Conservation (phyloP, 1,140 invertebrate species). For the Scaptodrosophila lebanonensis region DNA sequence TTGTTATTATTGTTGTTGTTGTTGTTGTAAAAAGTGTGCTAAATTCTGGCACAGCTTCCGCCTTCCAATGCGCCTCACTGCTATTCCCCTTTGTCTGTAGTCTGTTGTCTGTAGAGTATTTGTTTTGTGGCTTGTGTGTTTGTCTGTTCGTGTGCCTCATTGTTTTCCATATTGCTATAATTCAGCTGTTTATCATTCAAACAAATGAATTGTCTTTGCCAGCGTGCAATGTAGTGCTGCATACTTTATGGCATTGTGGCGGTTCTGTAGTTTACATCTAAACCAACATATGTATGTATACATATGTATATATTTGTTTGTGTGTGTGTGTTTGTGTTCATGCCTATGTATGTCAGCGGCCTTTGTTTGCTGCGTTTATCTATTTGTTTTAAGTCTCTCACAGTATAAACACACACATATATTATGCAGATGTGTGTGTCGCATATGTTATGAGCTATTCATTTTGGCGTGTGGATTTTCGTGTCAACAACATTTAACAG, state of each 20-base stretch:
- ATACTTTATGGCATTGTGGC: conserved; percentile 1
- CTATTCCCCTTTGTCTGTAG: too few species aligned
- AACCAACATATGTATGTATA: too few species aligned
- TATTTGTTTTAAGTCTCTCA: conserved; percentile 1
- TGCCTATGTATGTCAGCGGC: conserved; percentile 32
- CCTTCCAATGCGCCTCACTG: not conserved
- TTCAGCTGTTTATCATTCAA: conserved; percentile 60
- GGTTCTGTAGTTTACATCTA: not conserved
- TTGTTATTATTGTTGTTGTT: too few species aligned
- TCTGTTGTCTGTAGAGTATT: too few species aligned
- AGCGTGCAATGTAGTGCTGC: conserved; percentile 19
- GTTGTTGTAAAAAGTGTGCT: not conserved
- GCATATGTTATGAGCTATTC: conserved; percentile 57
- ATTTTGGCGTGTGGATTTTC: conserved; percentile 50
- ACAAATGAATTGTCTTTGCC: conserved; percentile 59
- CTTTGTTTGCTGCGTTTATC: conserved; percentile 11
- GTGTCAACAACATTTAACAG: conserved; percentile 56
- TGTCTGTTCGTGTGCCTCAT: conserved; percentile 25
- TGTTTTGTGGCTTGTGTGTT: not conserved
- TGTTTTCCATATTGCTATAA: conserved; percentile 57
- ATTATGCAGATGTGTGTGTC: conserved; percentile 17
- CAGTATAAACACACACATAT: too few species aligned
- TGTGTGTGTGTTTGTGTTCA: conserved; percentile 14
- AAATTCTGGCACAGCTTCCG: not conserved
- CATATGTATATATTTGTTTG: conserved; percentile 1